Evolutionary conservation across 2,888 invertebrate genomes (phyloP), one percentile per base, ranked within the genome.

Genomic region (Synergus japonicus): DNA sequence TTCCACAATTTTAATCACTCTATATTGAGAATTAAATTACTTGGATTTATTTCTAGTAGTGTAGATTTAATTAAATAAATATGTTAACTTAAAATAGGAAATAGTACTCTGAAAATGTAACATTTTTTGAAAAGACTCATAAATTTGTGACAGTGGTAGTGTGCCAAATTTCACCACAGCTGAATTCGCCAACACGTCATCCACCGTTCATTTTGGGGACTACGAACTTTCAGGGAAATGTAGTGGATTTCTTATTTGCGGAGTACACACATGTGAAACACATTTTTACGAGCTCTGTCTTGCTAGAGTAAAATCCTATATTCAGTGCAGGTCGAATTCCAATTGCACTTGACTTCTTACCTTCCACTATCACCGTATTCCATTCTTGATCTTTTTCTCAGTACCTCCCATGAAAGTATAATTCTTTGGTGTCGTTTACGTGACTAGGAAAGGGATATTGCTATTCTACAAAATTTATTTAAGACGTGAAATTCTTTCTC

Each of bases 301-400:
- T 29, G 54, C 37, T 29, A 49, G 15, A n/a, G 54, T 73, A 58
- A 54, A 54, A 73, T n/a, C 73, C n/a, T 4, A 73, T 9, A 73
- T 73, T 13, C 49, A 49, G 73, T n/a, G 73, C 54, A 37, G 49
- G 73, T 58, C 73, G 73, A 41, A 41, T 73, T 73, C 54, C 73
- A 54, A 69, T 49, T 69, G 46, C 67, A 15, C 67, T 49, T 69
- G 69, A 69, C 49, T 46, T 69, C 29, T 44, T 15, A 46, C 15
- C 49, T 49, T 49, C 29, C 18, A 44, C 49, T 69, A 69, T 69
- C 69, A 37, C 49, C 49, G 69, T 69, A 69, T 69, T 46, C 46
- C n/a, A 29, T 69, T 29, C 49, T 29, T 49, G 44, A 69, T 69
- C 69, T 29, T 49, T 49, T 49, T 46, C 29, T 18, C 66, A 69